phyloP scores from a whole-genome alignment of 2,797 vertebrate species.

The Gymnoscopelus microlampas region DNA sequence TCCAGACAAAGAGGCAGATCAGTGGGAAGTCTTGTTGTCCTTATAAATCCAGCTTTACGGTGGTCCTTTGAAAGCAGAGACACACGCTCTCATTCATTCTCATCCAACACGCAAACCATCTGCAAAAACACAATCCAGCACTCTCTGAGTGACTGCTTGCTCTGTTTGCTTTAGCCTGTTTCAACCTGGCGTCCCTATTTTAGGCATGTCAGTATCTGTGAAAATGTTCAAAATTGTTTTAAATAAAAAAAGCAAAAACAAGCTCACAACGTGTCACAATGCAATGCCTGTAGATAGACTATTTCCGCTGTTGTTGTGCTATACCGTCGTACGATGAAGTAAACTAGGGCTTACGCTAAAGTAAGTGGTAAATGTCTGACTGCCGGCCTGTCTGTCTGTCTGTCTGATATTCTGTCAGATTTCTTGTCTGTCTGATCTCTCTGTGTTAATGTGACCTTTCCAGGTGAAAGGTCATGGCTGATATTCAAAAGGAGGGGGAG shows the following conservation, averaged over 20 bases:
- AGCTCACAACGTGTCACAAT: too few relatives aligned
- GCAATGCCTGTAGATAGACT: too few relatives aligned
- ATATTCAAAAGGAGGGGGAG: neutral
- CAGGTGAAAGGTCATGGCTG: conserved; percentile 1
- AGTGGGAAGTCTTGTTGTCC: neutral
- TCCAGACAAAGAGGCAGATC: neutral
- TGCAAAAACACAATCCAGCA: neutral
- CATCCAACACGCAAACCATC: neutral
- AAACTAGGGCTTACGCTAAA: too few relatives aligned
- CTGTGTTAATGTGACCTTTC: neutral
- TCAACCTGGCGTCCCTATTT: too few relatives aligned
- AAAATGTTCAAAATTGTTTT: too few relatives aligned
- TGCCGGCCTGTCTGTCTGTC: neutral
- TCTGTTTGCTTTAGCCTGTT: too few relatives aligned
- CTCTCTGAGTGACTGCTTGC: neutral
- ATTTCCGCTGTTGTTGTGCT: too few relatives aligned
- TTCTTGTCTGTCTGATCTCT: neutral
- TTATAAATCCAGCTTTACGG: neutral
- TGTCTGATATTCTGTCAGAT: neutral
- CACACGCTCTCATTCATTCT: neutral
- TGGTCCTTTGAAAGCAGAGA: too few relatives aligned
- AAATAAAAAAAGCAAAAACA: too few relatives aligned
- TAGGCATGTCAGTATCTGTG: too few relatives aligned
- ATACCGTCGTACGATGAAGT: too few relatives aligned
- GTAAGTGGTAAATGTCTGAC: neutral